These are phyloP conservation scores for Lottia scabra DNA, from an alignment of 2,888 invertebrate species.

Conservation along the genomic window DNA sequence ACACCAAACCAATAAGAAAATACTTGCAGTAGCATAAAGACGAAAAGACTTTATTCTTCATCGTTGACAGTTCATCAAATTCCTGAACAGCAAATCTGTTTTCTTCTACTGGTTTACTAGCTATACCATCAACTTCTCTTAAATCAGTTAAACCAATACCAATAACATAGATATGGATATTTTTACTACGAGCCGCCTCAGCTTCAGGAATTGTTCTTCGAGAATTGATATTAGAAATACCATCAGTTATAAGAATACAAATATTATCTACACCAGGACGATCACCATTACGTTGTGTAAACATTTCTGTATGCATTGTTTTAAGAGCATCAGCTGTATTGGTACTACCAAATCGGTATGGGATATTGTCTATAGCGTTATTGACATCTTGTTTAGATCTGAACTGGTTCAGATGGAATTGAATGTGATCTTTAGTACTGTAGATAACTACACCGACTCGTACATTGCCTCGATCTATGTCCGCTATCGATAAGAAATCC, in stretches of 20 bases:
- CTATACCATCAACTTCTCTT: slow-evolving; percentile 50
- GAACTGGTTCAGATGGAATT: slow-evolving; percentile 53
- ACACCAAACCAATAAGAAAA: too few relatives aligned
- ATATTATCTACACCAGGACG: slow-evolving; percentile 52
- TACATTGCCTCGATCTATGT: slow-evolving; percentile 27
- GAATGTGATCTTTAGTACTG: slow-evolving; percentile 44
- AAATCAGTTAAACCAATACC: slow-evolving; percentile 49
- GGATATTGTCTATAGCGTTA: slow-evolving; percentile 48
- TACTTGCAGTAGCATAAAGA: slow-evolving; percentile 35
- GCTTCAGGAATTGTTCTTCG: slow-evolving; percentile 56
- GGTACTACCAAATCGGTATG: slow-evolving; percentile 46
- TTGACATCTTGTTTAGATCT: slow-evolving; percentile 34
- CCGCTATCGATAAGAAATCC: slow-evolving; percentile 33
- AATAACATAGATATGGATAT: slow-evolving; percentile 44
- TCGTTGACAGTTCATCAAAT: slow-evolving; percentile 35
- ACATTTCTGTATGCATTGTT: slow-evolving; percentile 40
- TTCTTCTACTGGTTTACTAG: slow-evolving; percentile 43
- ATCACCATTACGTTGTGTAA: slow-evolving; percentile 44
- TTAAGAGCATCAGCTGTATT: slow-evolving; percentile 50
- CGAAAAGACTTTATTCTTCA: slow-evolving; percentile 29
- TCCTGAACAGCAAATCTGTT: slow-evolving; percentile 45
- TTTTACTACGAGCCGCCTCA: slow-evolving; percentile 33
- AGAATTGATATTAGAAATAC: slow-evolving; percentile 61
- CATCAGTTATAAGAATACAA: slow-evolving; percentile 57
- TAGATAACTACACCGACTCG: slow-evolving; percentile 38